Percentiles rank a stretch among this genome's conserved stretches.
Conservation (phyloP, 64 coral and sea anemone genomes). For the Montipora foliosa region DNA sequence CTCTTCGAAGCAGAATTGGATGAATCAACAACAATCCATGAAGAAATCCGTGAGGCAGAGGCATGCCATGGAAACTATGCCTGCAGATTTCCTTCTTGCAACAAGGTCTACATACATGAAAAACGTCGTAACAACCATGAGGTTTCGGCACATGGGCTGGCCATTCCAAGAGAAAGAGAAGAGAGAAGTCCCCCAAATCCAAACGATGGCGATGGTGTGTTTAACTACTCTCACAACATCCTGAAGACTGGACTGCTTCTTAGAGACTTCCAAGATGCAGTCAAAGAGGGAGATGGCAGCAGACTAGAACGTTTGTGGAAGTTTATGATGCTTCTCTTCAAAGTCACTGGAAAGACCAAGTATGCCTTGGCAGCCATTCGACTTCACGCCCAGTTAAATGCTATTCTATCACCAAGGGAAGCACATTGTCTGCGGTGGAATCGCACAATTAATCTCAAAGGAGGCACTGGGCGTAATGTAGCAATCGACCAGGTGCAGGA, state of each 20-base stretch:
- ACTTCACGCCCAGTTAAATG: constrained; percentile 54
- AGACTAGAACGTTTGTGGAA: constrained; percentile 52
- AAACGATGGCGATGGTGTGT: constrained; percentile 25
- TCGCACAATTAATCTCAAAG: constrained; percentile 45
- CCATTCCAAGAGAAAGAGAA: neutral
- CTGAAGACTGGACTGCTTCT: constrained; percentile 51
- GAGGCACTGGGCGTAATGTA: constrained; percentile 43
- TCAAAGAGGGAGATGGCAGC: constrained; percentile 70
- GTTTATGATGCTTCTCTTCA: constrained; percentile 57
- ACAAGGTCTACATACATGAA: neutral
- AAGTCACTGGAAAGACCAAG: constrained; percentile 58
- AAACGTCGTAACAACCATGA: constrained; percentile 33
- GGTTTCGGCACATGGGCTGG: neutral
- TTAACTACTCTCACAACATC: constrained; percentile 52
- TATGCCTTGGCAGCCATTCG: constrained; percentile 59
- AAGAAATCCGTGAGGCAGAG: neutral
- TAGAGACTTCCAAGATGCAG: constrained; percentile 56
- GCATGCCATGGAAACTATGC: neutral
- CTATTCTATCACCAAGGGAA: constrained; percentile 49
- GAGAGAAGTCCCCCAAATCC: constrained; percentile 2
- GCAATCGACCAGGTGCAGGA: constrained; percentile 34
- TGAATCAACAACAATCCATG: too few species aligned
- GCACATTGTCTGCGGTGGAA: constrained; percentile 74
- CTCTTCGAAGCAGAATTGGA: neutral
- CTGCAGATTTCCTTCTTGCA: neutral